Conservation (phyloP, 2,113 vertebrate species). For the Zapus hudsonius region DNA sequence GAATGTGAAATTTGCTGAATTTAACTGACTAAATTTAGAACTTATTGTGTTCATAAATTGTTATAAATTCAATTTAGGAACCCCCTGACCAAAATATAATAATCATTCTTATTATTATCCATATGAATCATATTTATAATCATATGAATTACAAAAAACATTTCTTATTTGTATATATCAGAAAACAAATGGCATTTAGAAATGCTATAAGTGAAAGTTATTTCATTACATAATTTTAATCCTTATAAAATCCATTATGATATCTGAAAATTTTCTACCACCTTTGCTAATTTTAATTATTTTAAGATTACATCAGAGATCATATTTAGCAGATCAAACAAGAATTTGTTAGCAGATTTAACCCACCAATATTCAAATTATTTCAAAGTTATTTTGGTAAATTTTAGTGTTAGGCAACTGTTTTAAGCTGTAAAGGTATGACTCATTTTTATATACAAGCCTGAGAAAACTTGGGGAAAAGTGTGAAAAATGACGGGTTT, state of each 20-base stretch:
- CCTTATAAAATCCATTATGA: constrained; percentile 3
- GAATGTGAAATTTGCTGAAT: not conserved
- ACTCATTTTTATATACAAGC: constrained; percentile 5
- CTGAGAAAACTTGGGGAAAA: not conserved
- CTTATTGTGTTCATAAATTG: not conserved
- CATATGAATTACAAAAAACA: not conserved
- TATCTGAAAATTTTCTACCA: not conserved
- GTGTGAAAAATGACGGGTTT: not conserved
- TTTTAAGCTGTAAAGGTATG: not conserved
- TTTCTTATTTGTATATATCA: not conserved
- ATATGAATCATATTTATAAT: too few species aligned
- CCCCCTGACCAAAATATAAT: not conserved
- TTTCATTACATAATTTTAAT: constrained; percentile 37
- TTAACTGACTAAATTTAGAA: not conserved
- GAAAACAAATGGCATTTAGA: constrained; percentile 7
- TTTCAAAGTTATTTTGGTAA: constrained; percentile 49
- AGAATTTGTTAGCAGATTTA: not conserved
- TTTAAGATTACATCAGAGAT: not conserved
- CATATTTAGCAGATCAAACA: not conserved
- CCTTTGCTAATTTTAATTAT: not conserved
- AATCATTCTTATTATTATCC: too few species aligned
- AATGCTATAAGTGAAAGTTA: not conserved
- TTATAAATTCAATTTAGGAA: not conserved
- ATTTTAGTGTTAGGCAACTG: not conserved
- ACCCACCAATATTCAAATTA: not conserved